phyloP scores from a whole-genome alignment of 2,888 invertebrate genomes.

The Drosophila helvetica region DNA sequence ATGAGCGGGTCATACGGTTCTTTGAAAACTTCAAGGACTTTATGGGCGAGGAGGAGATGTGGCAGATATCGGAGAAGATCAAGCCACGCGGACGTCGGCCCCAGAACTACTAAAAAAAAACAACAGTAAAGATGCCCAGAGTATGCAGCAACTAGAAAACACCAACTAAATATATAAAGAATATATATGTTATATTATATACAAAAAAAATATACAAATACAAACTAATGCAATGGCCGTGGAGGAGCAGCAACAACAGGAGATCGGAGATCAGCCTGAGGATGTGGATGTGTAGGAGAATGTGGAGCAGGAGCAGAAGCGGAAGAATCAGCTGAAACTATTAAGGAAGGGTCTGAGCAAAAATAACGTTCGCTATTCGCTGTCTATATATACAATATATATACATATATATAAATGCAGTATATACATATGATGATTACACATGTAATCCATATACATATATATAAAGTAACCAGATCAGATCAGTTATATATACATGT shows the following conservation, averaged over 20 bases:
- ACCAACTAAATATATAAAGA: conserved; percentile 21
- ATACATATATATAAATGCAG: conserved; percentile 36
- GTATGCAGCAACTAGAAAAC: conserved; percentile 39
- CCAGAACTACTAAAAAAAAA: conserved; percentile 75
- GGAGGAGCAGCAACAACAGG: not conserved
- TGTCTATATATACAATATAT: conserved; percentile 30
- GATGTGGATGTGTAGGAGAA: not conserved
- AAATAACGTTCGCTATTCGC: conserved; percentile 53
- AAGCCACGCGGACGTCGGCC: conserved; percentile 88
- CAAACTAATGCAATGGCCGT: conserved; percentile 27
- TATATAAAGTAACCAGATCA: conserved; percentile 11
- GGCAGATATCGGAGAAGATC: conserved; percentile 98
- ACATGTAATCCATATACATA: conserved; percentile 31
- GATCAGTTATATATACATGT: not conserved
- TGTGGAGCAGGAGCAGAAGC: not conserved
- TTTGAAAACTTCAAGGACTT: conserved; percentile 98
- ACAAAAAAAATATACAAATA: conserved; percentile 11
- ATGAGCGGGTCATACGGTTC: conserved; percentile 96
- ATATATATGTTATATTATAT: conserved; percentile 19
- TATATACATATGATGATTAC: conserved; percentile 19
- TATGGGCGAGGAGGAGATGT: conserved; percentile 98
- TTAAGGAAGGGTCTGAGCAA: conserved; percentile 55
- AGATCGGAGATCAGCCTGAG: not conserved
- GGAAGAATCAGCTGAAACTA: conserved; percentile 39
- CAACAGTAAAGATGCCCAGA: conserved; percentile 22